Evolutionary conservation across 2,113 vertebrate species (phyloP), one percentile per base, ranked within the genome.

Genomic region (Xenopus laevis): DNA sequence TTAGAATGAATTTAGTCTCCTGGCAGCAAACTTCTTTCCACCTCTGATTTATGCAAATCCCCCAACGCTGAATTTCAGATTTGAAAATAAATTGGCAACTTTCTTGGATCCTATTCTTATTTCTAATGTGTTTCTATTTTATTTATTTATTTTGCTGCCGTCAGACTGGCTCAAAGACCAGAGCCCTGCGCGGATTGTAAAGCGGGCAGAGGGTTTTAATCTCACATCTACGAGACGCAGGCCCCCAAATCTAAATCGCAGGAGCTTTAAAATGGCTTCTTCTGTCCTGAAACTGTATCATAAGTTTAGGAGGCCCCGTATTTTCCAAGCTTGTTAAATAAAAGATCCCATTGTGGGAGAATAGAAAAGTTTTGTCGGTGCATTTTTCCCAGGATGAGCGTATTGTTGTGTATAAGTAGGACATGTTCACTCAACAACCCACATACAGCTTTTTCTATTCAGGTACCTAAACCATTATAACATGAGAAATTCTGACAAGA

Each of bases 41-140:
- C 65, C 71, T 79, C 77, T 88, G 82, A 87, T 87, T 78, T 85
- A 88, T 88, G 86, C 80, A 89, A 87, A 89, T 87, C 86, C 83
- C 80, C 84, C 81, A 79, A 55, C 58, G 20, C 45, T 55, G 66
- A 84, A 84, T 86, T 87, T 80, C 80, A 82, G 81, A 84, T 89
- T 85, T 87, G 80, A 86, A 84, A 87, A 89, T 85, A 86, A 86
- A 89, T 84, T 87, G 75, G 18, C 18, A 30, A 59, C 47, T 68
- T 61, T 65, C 53, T 50, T 65, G 55, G 30, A 33, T 57, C 67
- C 16, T 53, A 40, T 59, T 47, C 33, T 12, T 65, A 20, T 23
- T 76, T 12, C 55, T 12, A 2, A 16, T 18, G 44, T 40, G 7
- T 9, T 69, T 10, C 15, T 53, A 11, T 55, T 57, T 16, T n/a